Conservation (phyloP, 1,140 invertebrate species). For the Sycophila sp. region DNA sequence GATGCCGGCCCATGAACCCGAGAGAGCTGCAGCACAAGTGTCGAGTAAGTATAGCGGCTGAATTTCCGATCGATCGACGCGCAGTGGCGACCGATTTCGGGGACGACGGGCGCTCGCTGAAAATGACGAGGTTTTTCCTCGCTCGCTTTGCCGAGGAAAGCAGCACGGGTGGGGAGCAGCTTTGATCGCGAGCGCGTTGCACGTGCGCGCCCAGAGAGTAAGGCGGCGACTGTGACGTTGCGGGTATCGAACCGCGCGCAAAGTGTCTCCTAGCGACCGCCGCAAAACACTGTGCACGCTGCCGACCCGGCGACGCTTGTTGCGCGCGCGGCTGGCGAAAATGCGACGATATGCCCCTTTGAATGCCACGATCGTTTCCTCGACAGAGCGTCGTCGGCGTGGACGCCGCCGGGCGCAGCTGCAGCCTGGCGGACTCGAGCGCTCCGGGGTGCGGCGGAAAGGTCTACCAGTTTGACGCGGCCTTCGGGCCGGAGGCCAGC, state of each 20-base stretch:
- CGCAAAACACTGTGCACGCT: conserved; percentile 52
- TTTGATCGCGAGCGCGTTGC: not conserved
- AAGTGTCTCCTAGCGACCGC: conserved; percentile 60
- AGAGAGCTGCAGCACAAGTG: conserved; percentile 58
- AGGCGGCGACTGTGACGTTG: conserved; percentile 43
- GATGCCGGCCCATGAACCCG: conserved; percentile 85
- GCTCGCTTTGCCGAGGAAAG: no score
- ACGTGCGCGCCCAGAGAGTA: not conserved
- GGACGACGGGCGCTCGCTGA: no score
- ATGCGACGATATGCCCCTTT: no score
- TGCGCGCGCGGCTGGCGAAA: not conserved
- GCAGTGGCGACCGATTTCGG: not conserved
- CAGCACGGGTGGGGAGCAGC: not conserved
- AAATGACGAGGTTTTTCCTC: no score
- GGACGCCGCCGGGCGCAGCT: conserved; percentile 76
- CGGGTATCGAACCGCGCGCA: conserved; percentile 60
- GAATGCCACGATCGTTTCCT: no score
- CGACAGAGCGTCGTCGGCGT: conserved; percentile 79
- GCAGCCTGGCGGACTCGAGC: conserved; percentile 74
- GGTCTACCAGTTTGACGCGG: conserved; percentile 62
- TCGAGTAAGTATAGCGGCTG: conserved; percentile 49
- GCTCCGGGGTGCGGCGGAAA: conserved; percentile 48
- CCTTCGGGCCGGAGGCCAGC: conserved; percentile 52
- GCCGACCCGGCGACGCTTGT: no score
- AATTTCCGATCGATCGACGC: not conserved